phyloP scores from a whole-genome alignment of 2,888 invertebrate species.

The Trachelus iudaicus region DNA sequence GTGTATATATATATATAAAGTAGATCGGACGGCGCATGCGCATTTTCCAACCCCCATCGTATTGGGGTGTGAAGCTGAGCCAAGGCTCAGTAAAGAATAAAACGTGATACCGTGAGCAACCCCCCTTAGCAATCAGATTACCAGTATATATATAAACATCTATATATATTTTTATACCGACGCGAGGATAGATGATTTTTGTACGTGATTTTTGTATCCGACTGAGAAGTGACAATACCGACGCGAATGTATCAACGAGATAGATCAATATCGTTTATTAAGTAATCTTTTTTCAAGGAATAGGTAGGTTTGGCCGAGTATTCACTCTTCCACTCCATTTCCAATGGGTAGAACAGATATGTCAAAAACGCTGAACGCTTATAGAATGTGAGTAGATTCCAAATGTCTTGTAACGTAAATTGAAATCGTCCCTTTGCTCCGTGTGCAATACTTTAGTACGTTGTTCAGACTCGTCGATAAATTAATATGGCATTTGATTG shows the following conservation, averaged over 20 bases:
- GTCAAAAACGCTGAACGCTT: conserved; percentile 91
- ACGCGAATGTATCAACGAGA: conserved; percentile 18
- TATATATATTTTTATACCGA: conserved; percentile 1
- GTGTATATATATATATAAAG: not conserved
- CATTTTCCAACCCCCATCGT: conserved; percentile 20
- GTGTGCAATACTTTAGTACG: not conserved
- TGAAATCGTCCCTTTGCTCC: not conserved
- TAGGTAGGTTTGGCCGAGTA: conserved; percentile 37
- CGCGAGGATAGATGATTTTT: conserved; percentile 1
- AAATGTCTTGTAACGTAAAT: conserved; percentile 36
- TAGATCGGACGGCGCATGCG: conserved; percentile 33
- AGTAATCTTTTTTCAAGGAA: conserved; percentile 16
- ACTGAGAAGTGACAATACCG: conserved; percentile 7
- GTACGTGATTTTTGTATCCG: not conserved
- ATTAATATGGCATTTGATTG: not conserved
- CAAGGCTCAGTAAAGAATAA: conserved; percentile 43
- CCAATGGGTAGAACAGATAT: conserved; percentile 69
- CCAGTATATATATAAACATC: not conserved
- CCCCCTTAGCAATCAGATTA: conserved; percentile 9
- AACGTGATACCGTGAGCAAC: conserved; percentile 39
- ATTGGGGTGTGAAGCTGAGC: conserved; percentile 43
- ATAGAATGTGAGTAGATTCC: conserved; percentile 83
- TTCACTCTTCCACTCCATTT: conserved; percentile 36
- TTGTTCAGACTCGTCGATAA: not conserved
- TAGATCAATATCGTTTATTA: conserved; percentile 27